Conservation (phyloP, 2,797 vertebrate genomes). For the Poeciliopsis presidionis region DNA sequence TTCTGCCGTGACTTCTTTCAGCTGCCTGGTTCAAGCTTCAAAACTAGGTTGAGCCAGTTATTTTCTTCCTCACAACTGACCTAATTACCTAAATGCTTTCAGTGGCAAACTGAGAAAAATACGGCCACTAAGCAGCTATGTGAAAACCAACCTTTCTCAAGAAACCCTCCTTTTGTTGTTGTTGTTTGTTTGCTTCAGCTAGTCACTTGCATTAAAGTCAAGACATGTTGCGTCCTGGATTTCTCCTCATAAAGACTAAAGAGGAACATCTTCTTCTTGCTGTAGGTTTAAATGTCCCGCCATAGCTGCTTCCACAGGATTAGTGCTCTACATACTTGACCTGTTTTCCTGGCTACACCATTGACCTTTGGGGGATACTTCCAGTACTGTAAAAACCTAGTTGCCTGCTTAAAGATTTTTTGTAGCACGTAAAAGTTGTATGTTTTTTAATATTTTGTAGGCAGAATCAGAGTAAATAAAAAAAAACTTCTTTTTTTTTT, state of each 20-base stretch:
- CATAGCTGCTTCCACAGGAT: not conserved
- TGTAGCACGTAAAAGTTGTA: not conserved
- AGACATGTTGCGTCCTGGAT: not conserved
- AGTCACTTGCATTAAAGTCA: not conserved
- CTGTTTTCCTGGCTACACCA: not conserved
- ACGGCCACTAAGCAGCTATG: not conserved
- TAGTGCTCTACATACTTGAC: slow-evolving; percentile 8
- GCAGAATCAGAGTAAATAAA: not conserved
- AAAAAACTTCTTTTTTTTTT: not conserved
- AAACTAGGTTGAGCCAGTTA: slow-evolving; percentile 3
- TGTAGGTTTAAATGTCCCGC: not conserved
- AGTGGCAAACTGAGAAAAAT: not conserved
- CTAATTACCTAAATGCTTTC: not conserved
- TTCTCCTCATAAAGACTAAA: not conserved
- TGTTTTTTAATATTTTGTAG: not conserved
- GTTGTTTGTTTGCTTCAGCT: not conserved
- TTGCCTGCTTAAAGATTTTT: not conserved
- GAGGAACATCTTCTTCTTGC: not conserved
- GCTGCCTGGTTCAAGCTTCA: not conserved
- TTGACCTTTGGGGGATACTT: not conserved
- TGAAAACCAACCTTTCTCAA: not conserved
- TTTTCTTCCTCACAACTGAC: not conserved
- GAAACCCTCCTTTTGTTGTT: not conserved
- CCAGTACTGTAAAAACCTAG: not conserved
- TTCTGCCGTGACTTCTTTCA: not conserved